These are phyloP conservation scores for Drosophila azteca DNA, from an alignment of 1,140 invertebrate species.

Conservation along the genomic window DNA sequence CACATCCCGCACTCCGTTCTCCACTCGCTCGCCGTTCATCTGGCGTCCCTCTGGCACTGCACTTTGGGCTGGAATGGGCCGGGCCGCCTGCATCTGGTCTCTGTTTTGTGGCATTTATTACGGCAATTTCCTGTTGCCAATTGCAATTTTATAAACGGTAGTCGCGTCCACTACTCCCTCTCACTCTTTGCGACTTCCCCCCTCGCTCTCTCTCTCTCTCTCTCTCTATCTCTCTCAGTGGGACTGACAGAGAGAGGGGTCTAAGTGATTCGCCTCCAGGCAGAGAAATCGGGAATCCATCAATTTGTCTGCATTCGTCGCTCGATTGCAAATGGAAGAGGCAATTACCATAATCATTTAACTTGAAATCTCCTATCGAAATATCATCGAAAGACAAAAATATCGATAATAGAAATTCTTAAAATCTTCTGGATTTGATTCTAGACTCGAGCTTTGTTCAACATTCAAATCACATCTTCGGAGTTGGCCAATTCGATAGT, in stretches of 20 bases:
- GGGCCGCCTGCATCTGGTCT: conserved; percentile 3
- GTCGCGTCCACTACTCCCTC: conserved; percentile 50
- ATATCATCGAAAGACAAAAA: not conserved
- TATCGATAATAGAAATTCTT: no score
- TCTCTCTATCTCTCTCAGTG: not conserved
- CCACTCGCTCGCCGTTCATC: conserved; percentile 7
- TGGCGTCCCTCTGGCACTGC: conserved; percentile 1
- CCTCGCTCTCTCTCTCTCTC: not conserved
- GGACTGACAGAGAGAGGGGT: conserved; percentile 12
- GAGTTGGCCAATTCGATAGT: no score
- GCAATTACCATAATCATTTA: not conserved
- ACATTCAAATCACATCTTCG: no score
- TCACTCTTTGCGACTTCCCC: not conserved
- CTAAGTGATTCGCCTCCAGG: conserved; percentile 26
- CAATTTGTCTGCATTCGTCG: conserved; percentile 25
- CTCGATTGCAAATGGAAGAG: not conserved
- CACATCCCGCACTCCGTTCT: not conserved
- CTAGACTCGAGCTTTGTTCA: no score
- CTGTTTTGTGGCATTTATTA: conserved; percentile 62
- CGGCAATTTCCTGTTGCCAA: conserved; percentile 76
- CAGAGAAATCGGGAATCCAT: conserved; percentile 24
- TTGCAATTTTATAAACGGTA: conserved; percentile 78
- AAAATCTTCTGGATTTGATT: no score
- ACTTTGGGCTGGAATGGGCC: no score
- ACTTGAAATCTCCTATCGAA: no score